Evolutionary conservation across 1,140 invertebrate genomes (phyloP), one percentile per base, ranked within the genome.

Genomic region (Glomeris maerens): DNA sequence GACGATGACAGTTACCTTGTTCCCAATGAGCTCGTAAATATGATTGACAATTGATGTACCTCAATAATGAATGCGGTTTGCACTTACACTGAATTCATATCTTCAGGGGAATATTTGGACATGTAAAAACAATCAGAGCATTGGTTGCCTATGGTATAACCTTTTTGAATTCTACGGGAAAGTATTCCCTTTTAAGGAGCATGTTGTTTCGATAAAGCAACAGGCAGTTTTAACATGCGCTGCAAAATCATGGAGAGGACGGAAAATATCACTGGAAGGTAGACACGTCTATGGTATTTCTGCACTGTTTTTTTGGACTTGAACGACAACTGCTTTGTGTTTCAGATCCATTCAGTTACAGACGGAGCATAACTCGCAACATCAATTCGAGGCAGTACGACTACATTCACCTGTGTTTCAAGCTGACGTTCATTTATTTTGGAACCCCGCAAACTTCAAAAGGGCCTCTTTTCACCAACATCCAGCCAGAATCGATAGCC

Each of bases 181-280:
- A 1, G 57, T 62, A 31, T 72, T 72, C 58, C 61, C 66, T 25
- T 60, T 59, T 13, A 58, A 57, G 28, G 61, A 65, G 14, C 47
- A 58, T 49, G 64, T 74, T 26, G 59, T 73, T 7, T 66, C 62
- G 45, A 62, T 73, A n/a, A 58, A 64, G 28, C 57, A 60, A 17
- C 28, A 52, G 3, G 52, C 56, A 23, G 57, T 55, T 13, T 49
- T 71, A 3, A 54, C 60, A 3, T 56, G 66, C 47, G 54, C 56
- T 13, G 60, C 65, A 23, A 70, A 68, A 52, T 64, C 66, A 44
- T 72, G 70, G 71, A 62, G 61, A 17, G 65, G 61, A 46, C 67
- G 66, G 51, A 67, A 65, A 50, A 57, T 74, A 13, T 65, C 70
- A 17, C 64, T 75, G 49, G 72, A 74, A 68, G 73, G 72, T 70